Base-by-base conservation (phyloP, 2,888 invertebrate species). In the Troglohyphantes excavatus region DNA sequence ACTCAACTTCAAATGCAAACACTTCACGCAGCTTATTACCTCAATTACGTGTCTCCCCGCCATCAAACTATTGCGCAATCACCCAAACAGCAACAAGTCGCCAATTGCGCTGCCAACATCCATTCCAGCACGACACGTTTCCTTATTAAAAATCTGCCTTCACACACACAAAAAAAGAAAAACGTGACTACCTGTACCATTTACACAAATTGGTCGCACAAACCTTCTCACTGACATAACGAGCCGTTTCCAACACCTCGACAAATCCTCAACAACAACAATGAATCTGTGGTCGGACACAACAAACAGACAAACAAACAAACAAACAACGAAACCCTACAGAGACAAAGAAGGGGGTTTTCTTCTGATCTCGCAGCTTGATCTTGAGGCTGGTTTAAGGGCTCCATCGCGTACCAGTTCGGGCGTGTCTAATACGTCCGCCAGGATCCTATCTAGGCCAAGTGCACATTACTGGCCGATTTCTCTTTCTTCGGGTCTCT, bases 391-490 rank as follows among this genome's bases (percentile, higher is more conserved):
- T 76, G 61, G 53, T 39, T 39, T 39, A 39, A 39, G 13, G n/a
- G 61, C 76, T 76, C 27, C 65, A 26, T 26, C 67, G 81, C 53
- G 46, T 29, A 68, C 33, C 19, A 29, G 83, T 65, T 73, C 29
- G 73, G 83, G 83, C 83, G 83, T 83, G 83, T 83, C 83, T 46
- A 73, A 73, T 83, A 65, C 46, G 17, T 21, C 61, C 33, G 61
- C 27, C 29, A 43, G 82, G 72, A 23, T 72, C 3, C 26, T 59
- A 83, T 65, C 13, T 83, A 83, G 83, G 83, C 65, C 83, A 83
- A 83, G 83, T 83, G 83, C 83, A 73, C 73, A 27, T 43, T 65
- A 78, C 82, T 61, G 79, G 29, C n/a, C 53, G 82, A 61, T 83
- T 73, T 73, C 46, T 33, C 72, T 70, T 72, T 82, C 61, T 53